Evolutionary conservation across 2,113 vertebrate genomes (phyloP).

Genomic region (Columbina picui): DNA sequence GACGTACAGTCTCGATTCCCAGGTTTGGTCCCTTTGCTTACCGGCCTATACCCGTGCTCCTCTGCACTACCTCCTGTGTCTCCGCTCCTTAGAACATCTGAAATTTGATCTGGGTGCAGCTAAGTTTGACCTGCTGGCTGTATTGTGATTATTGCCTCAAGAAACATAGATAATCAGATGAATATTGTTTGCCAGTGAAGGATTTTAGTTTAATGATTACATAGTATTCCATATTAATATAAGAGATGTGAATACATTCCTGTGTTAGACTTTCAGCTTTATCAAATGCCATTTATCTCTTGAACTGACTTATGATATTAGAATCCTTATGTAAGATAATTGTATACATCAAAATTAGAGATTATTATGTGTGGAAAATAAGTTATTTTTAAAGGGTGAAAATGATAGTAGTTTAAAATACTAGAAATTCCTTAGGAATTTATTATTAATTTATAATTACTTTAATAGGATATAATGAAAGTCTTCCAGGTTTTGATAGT

Average conservation of each 20-base stretch:
- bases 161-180: background rate
- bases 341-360: background rate
- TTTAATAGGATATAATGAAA: background rate
- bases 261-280: background rate
- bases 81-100: background rate
- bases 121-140: accelerated
- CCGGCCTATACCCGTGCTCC: accelerated
- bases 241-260: background rate
- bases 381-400: background rate
- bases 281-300: background rate
- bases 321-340: background rate
- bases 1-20: background rate
- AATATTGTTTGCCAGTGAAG: background rate
- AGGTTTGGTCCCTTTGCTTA: background rate
- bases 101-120: background rate
- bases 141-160: background rate
- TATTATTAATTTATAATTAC: background rate
- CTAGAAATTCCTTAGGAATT: background rate
- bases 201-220: background rate
- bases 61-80: background rate
- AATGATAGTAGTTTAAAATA: background rate
- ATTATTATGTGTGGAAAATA: background rate
- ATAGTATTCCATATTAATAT: background rate
- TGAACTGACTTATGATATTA: background rate
- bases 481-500: background rate